Base-by-base conservation (phyloP, 1,140 invertebrate genomes). In the Tachypleus tridentatus region DNA sequence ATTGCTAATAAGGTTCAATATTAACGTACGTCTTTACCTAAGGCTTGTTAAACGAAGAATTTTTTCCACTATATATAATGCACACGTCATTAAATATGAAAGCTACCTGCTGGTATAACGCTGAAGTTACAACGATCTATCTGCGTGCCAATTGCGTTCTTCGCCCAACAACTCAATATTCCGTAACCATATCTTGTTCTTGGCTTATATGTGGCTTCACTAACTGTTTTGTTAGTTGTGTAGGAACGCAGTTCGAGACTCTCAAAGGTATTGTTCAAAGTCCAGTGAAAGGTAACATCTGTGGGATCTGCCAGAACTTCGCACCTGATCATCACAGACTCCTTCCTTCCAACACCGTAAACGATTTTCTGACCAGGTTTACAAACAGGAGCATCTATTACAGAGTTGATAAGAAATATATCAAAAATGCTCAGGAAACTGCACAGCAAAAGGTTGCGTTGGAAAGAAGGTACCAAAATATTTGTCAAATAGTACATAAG, bases 271-370 rank as follows among this genome's bases (percentile, higher is more conserved):
- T 70, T 71, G 63, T 71, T 72, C 51, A 73, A 67, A 58, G 70
- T 66, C 72, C 72, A 73, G 7, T 69, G 60, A 60, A 71, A 71
- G 9, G 88, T 78, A 70, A 82, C 79, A 3, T 89, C 82, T 7
- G 84, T 77, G 0, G 91, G 91, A 78, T 93, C 92, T 3, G 91
- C 89, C 72, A 93, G 89, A 11, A 94, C 89, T 70, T 91, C 87
- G 76, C 89, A 93, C 4, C 83, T 80, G 64, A 93, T 87, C 67
- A 81, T 83, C 10, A 86, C 83, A 4, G 82, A 82, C 74, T 92
- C 89, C 54, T 88, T 86, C 57, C 87, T 80, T 0, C 87, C 89
- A 3, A 88, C 87, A 10, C 88, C 86, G 72, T 91, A 92, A 67
- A 91, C 83, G 58, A 87, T 78, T 59, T 89, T 84, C 72, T 87